Evolutionary conservation across 1,140 invertebrate genomes (phyloP).

Genomic region (Tribolium castaneum): DNA sequence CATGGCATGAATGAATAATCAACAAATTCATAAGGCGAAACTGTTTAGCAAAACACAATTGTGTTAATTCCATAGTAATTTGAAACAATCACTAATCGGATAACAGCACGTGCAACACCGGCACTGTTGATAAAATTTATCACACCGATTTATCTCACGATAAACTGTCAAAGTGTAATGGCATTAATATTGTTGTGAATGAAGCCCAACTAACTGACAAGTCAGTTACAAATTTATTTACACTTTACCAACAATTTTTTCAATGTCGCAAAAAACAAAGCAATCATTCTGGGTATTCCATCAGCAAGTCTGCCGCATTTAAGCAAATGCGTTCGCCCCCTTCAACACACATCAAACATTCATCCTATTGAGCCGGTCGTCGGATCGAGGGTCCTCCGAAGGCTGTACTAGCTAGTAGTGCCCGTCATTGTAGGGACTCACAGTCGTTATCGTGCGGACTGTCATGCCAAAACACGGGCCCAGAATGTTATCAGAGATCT

Average conservation of each 20-base stretch:
- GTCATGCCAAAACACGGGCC: constrained; percentile 66
- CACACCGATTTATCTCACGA: background rate
- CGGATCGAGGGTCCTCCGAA: constrained; percentile 53
- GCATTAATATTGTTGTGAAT: background rate
- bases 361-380: constrained; percentile 46
- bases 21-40: constrained; percentile 52
- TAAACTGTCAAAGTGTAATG: background rate
- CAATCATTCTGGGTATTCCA: constrained; percentile 1
- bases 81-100: background rate
- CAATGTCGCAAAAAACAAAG: background rate
- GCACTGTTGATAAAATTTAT: background rate
- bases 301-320: background rate
- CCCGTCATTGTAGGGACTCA: constrained; percentile 58
- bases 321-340: constrained; percentile 32
- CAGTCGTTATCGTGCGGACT: constrained; percentile 63
- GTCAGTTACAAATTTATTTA: too few species aligned
- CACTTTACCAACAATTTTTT: background rate
- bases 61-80: background rate
- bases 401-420: constrained; percentile 38
- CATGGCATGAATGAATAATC: too few species aligned
- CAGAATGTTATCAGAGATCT: constrained; percentile 65
- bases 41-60: background rate
- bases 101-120: background rate
- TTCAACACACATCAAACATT: constrained; percentile 46
- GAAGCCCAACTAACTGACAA: background rate